Evolutionary conservation across 2,888 invertebrate species (phyloP), one percentile per base, ranked within the genome.

Genomic region (Cheilosia vulpina): DNA sequence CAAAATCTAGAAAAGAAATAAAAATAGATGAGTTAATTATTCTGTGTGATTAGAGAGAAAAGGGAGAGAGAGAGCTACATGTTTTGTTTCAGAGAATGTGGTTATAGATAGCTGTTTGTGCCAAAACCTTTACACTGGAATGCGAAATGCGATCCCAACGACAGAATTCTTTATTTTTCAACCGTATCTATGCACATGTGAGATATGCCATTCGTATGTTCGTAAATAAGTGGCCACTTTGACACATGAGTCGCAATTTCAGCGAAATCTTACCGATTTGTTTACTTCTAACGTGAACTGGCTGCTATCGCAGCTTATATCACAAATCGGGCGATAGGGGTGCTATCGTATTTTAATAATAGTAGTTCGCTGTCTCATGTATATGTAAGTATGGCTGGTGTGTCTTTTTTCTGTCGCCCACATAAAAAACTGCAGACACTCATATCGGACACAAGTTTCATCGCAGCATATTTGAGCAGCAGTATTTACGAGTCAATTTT

Each of bases 1-100:
- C 96, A 88, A 96, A 92, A 90, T 96, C 96, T 96, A 94, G 7
- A 95, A 95, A 91, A 91, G 93, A 87, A 88, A 89, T 88, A 88
- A 76, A 87, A 47, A 81, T 15, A 43, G 0, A 24, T 9, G 4
- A 43, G 24, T 43, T 11, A 4, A 58, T 2, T 3, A 43, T 0
- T 11, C 19, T 15, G 38, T 38, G 9, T 2, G 9, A 31, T 31
- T 31, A 43, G 1, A 21, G 11, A 17, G 4, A 0, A 15, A 5
- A n/a, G 13, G 6, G 7, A n/a, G 6, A 31, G 27, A n/a, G 15
- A n/a, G 0, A 7, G n/a, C n/a, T 9, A 2, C 9, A 9, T 21
- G 4, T 52, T 24, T 47, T 17, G 17, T 47, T 47, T 31, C 31
- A 31, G 9, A 27, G 27, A 27, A 17, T 15, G 2, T 45, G n/a